Evolutionary conservation across 37 sponge, comb jelly and placozoan species (phyloP).

Genomic region (Hexactinellida sp.): DNA sequence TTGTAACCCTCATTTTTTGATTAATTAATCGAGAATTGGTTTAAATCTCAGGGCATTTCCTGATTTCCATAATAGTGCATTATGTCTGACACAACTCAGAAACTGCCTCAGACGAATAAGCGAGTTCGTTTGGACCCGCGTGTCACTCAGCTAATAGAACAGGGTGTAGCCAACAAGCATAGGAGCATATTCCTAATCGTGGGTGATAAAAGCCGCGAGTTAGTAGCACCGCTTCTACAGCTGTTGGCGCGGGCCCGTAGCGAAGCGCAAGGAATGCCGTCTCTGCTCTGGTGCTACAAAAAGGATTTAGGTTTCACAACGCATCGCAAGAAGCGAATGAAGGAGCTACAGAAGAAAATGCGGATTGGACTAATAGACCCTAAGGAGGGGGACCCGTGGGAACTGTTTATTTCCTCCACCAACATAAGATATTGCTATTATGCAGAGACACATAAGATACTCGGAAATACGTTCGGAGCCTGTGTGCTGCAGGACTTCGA

Average conservation of each 20-base stretch:
- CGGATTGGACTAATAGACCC: slow-evolving; percentile 57
- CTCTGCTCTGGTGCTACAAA: slow-evolving; percentile 97
- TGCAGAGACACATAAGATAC: slow-evolving; percentile 80
- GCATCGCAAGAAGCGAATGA: slow-evolving; percentile 94
- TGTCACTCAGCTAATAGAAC: slow-evolving; percentile 65
- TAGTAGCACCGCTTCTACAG: slow-evolving; percentile 90
- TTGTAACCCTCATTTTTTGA: too few relatives aligned
- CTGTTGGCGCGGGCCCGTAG: slow-evolving; percentile 60
- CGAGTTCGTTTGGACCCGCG: slow-evolving; percentile 61
- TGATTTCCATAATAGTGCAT: too few relatives aligned
- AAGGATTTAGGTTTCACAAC: slow-evolving; percentile 93
- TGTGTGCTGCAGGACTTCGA: slow-evolving; percentile 96
- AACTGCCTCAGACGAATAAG: slow-evolving; percentile 7
- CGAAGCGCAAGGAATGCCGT: slow-evolving; percentile 58
- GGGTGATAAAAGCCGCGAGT: slow-evolving; percentile 73
- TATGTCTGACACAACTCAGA: not conserved
- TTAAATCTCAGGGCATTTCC: too few relatives aligned
- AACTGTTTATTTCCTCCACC: slow-evolving; percentile 85
- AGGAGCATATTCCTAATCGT: slow-evolving; percentile 68
- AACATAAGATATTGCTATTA: slow-evolving; percentile 89
- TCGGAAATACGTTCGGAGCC: slow-evolving; percentile 94
- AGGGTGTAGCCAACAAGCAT: slow-evolving; percentile 49
- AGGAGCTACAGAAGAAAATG: slow-evolving; percentile 81
- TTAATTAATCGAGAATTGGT: too few relatives aligned
- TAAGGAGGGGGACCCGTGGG: slow-evolving; percentile 82